A percentile compares a stretch with the other conserved stretches of the same genome.
Conservation (phyloP, 1,140 invertebrate species). For the Hesperophylax magnus region DNA sequence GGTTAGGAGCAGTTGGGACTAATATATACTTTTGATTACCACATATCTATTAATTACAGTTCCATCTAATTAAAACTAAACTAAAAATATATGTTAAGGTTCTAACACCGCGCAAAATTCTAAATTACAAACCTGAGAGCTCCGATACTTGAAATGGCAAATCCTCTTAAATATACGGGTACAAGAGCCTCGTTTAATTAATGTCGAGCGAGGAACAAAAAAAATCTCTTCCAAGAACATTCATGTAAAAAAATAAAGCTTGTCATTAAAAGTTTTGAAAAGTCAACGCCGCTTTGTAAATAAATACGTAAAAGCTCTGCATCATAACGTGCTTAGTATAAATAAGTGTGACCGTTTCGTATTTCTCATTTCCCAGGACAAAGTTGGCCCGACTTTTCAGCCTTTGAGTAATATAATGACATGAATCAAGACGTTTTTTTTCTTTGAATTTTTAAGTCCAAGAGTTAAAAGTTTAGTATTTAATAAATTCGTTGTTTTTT, state of each 20-base stretch:
- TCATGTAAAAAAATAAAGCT: constrained; percentile 50
- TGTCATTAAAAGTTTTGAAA: constrained; percentile 51
- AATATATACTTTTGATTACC: too few relatives aligned
- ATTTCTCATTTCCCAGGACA: constrained; percentile 33
- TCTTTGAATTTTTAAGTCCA: constrained; percentile 11
- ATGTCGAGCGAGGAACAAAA: constrained; percentile 46
- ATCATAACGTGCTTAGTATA: constrained; percentile 46
- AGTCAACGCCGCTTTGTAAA: constrained; percentile 52
- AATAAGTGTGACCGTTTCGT: constrained; percentile 42
- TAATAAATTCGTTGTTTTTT: not conserved
- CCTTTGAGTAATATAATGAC: constrained; percentile 34
- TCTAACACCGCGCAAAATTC: not conserved
- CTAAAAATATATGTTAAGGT: too few relatives aligned
- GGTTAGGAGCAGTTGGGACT: too few relatives aligned
- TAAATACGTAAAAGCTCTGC: constrained; percentile 48
- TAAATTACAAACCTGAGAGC: constrained; percentile 34
- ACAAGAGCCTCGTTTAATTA: constrained; percentile 42
- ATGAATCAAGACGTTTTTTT: constrained; percentile 41
- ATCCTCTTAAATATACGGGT: constrained; percentile 38
- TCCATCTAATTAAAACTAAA: too few relatives aligned
- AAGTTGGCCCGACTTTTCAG: constrained; percentile 24
- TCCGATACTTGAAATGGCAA: constrained; percentile 44
- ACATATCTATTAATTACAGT: too few relatives aligned
- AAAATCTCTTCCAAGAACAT: constrained; percentile 41
- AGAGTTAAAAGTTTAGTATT: not conserved